A percentile compares a stretch with the other conserved stretches of the same genome.
Evolutionary conservation across 2,797 vertebrate genomes (phyloP).

Genomic region (Lacerta viridis): DNA sequence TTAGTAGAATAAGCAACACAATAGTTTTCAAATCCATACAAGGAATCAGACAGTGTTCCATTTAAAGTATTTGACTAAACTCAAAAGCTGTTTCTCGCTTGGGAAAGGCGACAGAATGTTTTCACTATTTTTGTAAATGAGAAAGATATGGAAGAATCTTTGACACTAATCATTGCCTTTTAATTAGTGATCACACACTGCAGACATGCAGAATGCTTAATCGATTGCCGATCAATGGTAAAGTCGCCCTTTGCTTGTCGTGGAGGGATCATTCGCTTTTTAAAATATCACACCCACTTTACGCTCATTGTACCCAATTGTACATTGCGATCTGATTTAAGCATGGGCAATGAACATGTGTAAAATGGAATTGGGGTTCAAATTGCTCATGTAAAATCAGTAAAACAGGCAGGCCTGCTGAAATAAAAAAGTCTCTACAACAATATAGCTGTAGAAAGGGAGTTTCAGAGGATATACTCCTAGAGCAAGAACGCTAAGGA

Average conservation of each 20-base stretch:
- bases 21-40: background rate
- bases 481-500: too few relatives aligned
- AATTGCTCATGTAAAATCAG: fast-evolving
- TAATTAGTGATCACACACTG: slow-evolving; percentile 19
- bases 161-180: slow-evolving; percentile 13
- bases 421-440: too few relatives aligned
- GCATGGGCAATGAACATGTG: background rate
- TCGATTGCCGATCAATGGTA: slow-evolving; percentile 48
- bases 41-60: background rate
- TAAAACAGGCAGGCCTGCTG: too few relatives aligned
- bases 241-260: slow-evolving; percentile 42
- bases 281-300: slow-evolving; percentile 37
- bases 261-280: slow-evolving; percentile 15
- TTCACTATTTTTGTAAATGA: background rate
- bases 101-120: background rate
- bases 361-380: background rate
- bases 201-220: slow-evolving; percentile 36
- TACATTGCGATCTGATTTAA: slow-evolving; percentile 15
- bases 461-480: too few relatives aligned
- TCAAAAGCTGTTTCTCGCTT: background rate
- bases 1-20: background rate
- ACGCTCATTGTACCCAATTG: slow-evolving; percentile 51
- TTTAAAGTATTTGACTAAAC: slow-evolving; percentile 14
- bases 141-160: background rate
- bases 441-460: too few relatives aligned